These are phyloP conservation scores for Propithecus coquereli DNA, from an alignment of 2,113 vertebrate species.

Conservation along the genomic window DNA sequence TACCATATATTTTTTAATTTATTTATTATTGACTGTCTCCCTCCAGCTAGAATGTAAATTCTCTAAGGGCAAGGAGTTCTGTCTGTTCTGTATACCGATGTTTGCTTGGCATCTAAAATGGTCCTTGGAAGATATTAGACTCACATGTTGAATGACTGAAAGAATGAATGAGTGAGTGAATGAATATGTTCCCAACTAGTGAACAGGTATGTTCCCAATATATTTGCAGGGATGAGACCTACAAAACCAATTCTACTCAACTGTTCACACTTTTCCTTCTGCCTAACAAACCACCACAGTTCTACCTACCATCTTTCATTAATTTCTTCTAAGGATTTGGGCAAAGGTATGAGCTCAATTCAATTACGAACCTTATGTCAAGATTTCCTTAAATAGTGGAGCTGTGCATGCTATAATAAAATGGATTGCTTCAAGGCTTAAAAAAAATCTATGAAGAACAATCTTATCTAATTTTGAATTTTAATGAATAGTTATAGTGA, in stretches of 20 bases:
- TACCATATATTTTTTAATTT: neutral
- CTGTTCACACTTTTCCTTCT: neutral
- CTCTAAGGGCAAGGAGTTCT: neutral
- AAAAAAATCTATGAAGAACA: constrained; percentile 64
- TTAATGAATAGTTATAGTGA: constrained; percentile 69
- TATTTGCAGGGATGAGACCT: neutral
- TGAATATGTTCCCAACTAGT: neutral
- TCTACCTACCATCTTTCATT: constrained; percentile 17
- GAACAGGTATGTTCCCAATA: neutral
- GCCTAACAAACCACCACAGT: neutral
- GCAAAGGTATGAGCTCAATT: constrained; percentile 61
- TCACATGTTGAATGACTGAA: neutral
- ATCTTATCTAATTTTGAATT: constrained; percentile 71
- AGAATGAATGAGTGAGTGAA: neutral
- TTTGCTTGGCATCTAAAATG: neutral
- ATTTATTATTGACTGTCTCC: constrained; percentile 28
- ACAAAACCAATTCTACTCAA: neutral
- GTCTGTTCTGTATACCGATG: neutral
- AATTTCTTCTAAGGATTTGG: constrained; percentile 46
- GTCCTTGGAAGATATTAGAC: constrained; percentile 6
- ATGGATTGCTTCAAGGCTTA: constrained; percentile 52
- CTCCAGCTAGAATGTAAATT: neutral
- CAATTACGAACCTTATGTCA: constrained; percentile 69
- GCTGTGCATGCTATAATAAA: constrained; percentile 60
- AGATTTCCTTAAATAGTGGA: constrained; percentile 70